Base-by-base conservation (phyloP, 2,113 vertebrate genomes). In the Genyomyrus donnyi region DNA sequence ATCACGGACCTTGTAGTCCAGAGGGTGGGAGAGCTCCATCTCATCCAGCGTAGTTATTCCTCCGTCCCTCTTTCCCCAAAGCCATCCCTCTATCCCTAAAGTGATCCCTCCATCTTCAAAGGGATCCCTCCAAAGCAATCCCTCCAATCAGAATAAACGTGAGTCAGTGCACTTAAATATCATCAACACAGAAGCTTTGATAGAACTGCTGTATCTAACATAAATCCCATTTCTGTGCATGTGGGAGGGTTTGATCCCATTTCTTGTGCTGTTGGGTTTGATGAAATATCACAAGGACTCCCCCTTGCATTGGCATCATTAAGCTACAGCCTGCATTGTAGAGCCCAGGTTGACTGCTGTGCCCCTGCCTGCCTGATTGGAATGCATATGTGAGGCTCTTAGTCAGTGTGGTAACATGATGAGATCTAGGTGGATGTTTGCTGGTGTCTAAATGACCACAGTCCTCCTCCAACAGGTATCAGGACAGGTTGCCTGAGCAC, bases 1-100 rank as follows among this genome's bases (percentile, higher is more conserved):
- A 94, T 96, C 94, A 94, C 91, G 92, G 1, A 94, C 95, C 46
- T 62, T 56, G 31, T 15, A 3, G 27, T 39, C 31, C 15, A 17
- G 70, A 77, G 13, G 31, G 11, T 66, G 48, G 52, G 27, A 49
- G 27, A 35, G 7, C 87, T 52, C 21, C 19, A 46, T 56, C 42
- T 49, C 56, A 5, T 21, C 84, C 49, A 46, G 46, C 31, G 46
- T 53, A 21, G 35, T 53, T 31, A 56, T 31, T 80, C 11, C 56
- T 39, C 42, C 52, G 2, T 45, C 49, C 31, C 48, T 9, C 13
- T 84, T 42, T 62, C 39, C n/a, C 11, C 6, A 27, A 58, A 77
- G 21, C 0, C 0, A 24, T 35, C 52, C 21, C 8, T 31, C 66
- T 0, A 35, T 58, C 19, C 13, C 39, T 1, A 19, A 3, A 42